Evolutionary conservation across 2,888 invertebrate genomes (phyloP).

Genomic region (Criorhina ranunculi): DNA sequence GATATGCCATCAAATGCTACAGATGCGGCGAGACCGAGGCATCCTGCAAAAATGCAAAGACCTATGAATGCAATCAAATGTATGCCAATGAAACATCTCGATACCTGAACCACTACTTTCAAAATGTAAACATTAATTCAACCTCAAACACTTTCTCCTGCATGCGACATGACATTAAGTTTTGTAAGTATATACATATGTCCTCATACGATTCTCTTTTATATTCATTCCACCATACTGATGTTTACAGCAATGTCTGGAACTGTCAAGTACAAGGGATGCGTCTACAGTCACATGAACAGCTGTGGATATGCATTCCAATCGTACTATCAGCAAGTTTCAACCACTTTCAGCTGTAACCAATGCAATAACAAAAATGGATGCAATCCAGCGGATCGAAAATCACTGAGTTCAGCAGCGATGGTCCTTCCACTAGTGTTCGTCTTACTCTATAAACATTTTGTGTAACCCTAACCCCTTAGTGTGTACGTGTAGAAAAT

Average conservation of each 20-base stretch:
- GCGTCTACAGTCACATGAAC: constrained; percentile 57
- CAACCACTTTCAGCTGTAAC: constrained; percentile 23
- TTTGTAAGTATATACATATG: constrained; percentile 64
- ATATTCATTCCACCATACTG: not conserved
- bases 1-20: constrained; percentile 72
- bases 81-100: constrained; percentile 68
- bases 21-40: constrained; percentile 63
- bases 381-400: constrained; percentile 78
- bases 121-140: constrained; percentile 58
- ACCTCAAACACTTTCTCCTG: constrained; percentile 58
- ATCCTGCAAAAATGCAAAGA: constrained; percentile 68
- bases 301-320: constrained; percentile 59
- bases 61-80: constrained; percentile 76
- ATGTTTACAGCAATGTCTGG: constrained; percentile 35
- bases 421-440: constrained; percentile 7
- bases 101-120: constrained; percentile 74
- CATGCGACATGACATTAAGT: constrained; percentile 68
- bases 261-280: constrained; percentile 69
- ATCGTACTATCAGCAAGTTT: constrained; percentile 22
- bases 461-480: constrained; percentile 11
- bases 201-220: not conserved
- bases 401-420: constrained; percentile 11
- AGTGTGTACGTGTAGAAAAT: not conserved
- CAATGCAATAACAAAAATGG: constrained; percentile 71
- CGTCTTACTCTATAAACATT: constrained; percentile 20